A percentile compares a stretch with the other conserved stretches of the same genome.
Evolutionary conservation across 2,797 vertebrate genomes (phyloP).

Genomic region (Malurus leucopterus): DNA sequence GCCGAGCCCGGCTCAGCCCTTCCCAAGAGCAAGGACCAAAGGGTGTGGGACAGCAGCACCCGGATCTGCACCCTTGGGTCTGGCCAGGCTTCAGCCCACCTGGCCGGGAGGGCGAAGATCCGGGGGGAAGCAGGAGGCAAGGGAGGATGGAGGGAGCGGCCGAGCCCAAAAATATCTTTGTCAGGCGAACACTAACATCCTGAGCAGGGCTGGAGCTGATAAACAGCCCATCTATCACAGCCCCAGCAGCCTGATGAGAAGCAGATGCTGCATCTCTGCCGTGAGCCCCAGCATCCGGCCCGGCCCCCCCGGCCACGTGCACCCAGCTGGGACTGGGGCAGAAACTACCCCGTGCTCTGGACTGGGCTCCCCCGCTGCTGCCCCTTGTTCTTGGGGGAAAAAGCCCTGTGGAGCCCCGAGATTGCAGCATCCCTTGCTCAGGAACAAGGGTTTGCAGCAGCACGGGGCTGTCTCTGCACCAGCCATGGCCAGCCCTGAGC

Average conservation of each 20-base stretch:
- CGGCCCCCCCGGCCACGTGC: fast-evolving
- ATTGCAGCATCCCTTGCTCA: fast-evolving
- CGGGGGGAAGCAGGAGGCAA: conserved; percentile 8
- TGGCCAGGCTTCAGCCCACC: not conserved
- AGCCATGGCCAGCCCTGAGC: not conserved
- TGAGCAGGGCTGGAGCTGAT: conserved; percentile 57
- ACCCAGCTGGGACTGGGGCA: not conserved
- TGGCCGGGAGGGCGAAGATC: not conserved
- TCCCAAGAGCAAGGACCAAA: not conserved
- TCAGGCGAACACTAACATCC: conserved; percentile 66
- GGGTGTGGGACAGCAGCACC: not conserved
- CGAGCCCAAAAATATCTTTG: conserved; percentile 5
- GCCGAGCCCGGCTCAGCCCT: not conserved
- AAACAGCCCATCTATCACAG: conserved; percentile 67
- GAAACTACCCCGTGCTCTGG: not conserved
- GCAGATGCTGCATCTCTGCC: conserved; percentile 64
- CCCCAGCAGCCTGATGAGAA: conserved; percentile 56
- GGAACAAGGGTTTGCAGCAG: not conserved
- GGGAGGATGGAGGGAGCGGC: not conserved
- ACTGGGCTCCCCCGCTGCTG: fast-evolving
- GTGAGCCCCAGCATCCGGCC: conserved; percentile 39
- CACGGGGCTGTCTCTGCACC: not conserved
- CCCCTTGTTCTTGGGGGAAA: not conserved
- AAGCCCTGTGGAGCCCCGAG: not conserved
- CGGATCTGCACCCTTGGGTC: not conserved